These are phyloP conservation scores for Craseonycteris thonglongyai DNA, from an alignment of 2,113 vertebrate genomes.

Conservation along the genomic window DNA sequence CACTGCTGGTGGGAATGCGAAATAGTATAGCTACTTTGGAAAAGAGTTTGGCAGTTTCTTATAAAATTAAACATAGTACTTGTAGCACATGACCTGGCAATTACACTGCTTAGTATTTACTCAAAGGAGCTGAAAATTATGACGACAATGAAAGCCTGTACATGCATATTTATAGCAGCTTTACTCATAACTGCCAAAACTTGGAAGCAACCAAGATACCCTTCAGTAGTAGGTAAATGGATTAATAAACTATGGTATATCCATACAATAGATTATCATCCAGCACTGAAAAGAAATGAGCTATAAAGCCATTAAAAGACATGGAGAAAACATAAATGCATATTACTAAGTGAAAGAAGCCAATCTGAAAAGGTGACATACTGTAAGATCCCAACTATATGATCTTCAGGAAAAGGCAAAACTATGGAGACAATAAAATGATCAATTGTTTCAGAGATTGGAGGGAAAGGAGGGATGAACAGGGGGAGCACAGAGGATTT, in stretches of 20 bases:
- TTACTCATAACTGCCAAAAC: background rate
- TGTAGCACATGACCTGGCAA: background rate
- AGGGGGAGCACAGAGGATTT: background rate
- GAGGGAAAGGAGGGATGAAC: background rate
- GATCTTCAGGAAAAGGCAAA: background rate
- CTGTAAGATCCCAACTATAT: background rate
- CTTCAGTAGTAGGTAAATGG: background rate
- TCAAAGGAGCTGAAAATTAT: background rate
- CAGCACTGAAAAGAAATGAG: background rate
- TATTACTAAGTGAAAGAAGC: background rate
- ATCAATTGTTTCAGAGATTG: background rate
- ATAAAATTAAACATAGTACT: background rate
- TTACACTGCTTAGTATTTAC: background rate
- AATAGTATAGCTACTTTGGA: background rate
- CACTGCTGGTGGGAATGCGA: background rate
- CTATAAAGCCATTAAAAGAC: background rate
- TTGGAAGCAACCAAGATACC: background rate
- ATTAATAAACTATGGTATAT: background rate
- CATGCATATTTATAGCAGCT: background rate
- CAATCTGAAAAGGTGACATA: background rate
- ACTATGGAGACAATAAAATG: background rate
- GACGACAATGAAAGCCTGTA: background rate
- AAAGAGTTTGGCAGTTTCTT: background rate
- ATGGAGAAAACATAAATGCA: background rate
- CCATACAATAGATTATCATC: background rate